Evolutionary conservation across 1,140 invertebrate species (phyloP), one percentile per base, ranked within the genome.

Genomic region (Lordiphosa collinella): DNA sequence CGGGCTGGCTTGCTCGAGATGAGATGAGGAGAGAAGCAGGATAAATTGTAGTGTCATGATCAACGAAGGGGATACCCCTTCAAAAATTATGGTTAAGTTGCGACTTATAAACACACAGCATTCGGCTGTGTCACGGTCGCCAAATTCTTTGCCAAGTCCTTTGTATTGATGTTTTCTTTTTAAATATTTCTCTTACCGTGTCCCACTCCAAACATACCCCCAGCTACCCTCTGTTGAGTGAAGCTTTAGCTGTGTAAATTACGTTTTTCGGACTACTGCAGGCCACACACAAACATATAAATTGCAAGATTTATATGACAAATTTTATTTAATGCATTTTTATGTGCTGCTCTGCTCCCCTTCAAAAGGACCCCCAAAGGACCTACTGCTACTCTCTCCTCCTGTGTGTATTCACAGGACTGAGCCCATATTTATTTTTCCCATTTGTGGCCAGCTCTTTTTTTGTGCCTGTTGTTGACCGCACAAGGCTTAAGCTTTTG

Each of bases 241-340:
- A 59, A 71, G 76, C 76, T 68, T 79, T 68, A 41, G 74, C 63
- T 61, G 61, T 82, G 78, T 67, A 80, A 80, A 82, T 80, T 80
- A 80, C 76, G 70, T 76, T 76, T 75, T 82, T 71, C 76, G 66
- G 68, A 62, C 57, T 62, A 49, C 64, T 67, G 65, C 64, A 67
- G 56, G 50, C 44, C 40, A 48, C 49, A 40, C 40, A 52, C 54
- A 63, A 70, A 82, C 76, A 75, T 62, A 78, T 82, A 84, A 84
- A 84, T 82, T 82, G 76, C 76, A 84, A 84, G 76, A 82, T 82
- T 82, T 82, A 82, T 82, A 82, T 82, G 76, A 84, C 78, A 82
- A 84, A 82, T 84, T 82, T 82, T 82, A 84, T 82, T 84, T 84
- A 82, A 82, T 82, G 76, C 76, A 82, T 84, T 82, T 82, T 84